Conservation (phyloP, 2,113 vertebrate genomes). For the Microcebus ravelobensis region DNA sequence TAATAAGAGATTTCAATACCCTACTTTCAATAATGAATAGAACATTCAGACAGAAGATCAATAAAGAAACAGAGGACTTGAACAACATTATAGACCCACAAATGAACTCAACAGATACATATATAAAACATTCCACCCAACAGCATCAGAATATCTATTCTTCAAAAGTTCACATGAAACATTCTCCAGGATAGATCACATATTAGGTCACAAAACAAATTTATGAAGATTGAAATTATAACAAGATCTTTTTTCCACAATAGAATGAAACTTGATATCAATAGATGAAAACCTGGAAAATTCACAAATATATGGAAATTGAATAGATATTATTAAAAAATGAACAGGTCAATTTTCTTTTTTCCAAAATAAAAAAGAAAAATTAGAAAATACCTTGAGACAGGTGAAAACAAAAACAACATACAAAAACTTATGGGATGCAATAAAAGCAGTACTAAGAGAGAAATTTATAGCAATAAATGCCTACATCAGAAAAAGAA, state of each 20-base stretch:
- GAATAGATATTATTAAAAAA: not conserved
- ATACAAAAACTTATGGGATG: not conserved
- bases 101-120: not conserved
- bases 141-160: not conserved
- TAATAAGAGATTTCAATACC: not conserved
- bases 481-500: not conserved
- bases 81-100: not conserved
- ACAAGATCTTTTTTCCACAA: not conserved
- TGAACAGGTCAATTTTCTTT: not conserved
- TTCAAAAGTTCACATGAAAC: not conserved
- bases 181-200: not conserved
- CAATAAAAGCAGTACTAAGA: not conserved
- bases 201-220: not conserved
- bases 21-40: not conserved
- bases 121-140: not conserved
- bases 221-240: not conserved
- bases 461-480: not conserved
- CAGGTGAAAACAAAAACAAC: not conserved
- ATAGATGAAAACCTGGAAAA: not conserved
- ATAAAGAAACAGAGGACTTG: not conserved
- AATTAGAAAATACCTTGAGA: not conserved
- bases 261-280: not conserved
- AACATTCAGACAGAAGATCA: not conserved
- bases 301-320: not conserved
- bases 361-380: not conserved